Evolutionary conservation across 2,888 invertebrate genomes (phyloP).

Genomic region (Deroplatys truncata): DNA sequence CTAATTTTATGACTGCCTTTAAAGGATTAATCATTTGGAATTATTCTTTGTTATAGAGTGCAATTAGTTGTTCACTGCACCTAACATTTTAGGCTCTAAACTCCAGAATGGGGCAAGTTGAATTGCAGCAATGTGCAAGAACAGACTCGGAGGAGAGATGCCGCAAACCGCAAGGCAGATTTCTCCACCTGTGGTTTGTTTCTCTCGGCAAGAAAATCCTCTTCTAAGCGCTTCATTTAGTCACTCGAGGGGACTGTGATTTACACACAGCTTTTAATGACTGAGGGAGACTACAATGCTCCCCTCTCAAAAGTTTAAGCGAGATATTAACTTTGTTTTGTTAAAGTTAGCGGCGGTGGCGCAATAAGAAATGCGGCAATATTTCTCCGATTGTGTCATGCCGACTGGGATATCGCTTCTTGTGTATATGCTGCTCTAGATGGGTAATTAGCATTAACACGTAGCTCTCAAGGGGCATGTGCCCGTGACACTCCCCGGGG

Average conservation of each 20-base stretch:
- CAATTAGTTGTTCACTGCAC: too few species aligned
- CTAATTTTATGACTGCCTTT: too few species aligned
- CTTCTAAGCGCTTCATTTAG: not conserved
- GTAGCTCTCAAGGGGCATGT: not conserved
- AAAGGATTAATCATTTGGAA: too few species aligned
- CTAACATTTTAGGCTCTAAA: too few species aligned
- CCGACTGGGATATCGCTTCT: not conserved
- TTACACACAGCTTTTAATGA: not conserved
- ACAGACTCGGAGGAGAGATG: not conserved
- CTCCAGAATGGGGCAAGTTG: too few species aligned
- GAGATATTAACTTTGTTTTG: not conserved
- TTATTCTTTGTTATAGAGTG: too few species aligned
- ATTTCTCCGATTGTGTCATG: not conserved
- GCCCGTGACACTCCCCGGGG: not conserved
- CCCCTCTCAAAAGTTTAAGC: not conserved
- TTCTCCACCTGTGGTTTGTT: not conserved
- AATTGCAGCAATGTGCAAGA: not conserved
- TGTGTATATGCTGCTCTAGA: not conserved
- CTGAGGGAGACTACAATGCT: not conserved
- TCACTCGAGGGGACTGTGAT: not conserved
- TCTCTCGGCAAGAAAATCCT: not conserved
- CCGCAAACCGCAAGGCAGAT: not conserved
- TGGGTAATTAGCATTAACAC: not conserved
- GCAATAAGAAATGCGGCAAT: not conserved
- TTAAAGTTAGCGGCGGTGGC: not conserved